Conservation (phyloP, 1,140 invertebrate genomes). For the Hypsibius dujardini region DNA sequence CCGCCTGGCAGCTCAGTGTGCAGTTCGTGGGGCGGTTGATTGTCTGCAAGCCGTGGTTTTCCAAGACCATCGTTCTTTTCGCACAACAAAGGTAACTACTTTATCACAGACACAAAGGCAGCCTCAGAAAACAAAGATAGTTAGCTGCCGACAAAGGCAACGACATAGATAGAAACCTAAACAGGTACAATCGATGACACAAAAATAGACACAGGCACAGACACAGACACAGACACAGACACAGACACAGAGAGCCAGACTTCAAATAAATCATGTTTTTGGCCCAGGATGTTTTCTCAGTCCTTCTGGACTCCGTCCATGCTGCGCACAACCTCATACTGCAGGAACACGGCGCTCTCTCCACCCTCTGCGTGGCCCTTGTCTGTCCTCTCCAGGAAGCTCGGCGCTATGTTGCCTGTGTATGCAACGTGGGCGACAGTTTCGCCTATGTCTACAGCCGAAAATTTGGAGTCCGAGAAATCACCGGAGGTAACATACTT, state of each 20-base stretch:
- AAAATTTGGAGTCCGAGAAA: conserved; percentile 50
- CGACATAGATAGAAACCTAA: too few relatives aligned
- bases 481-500: conserved; percentile 42
- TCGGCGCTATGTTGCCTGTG: conserved; percentile 57
- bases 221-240: too few relatives aligned
- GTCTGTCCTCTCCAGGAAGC: conserved; percentile 44
- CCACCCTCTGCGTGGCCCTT: conserved; percentile 61
- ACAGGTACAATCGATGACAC: too few relatives aligned
- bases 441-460: conserved; percentile 69
- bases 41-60: conserved; percentile 58
- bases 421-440: conserved; percentile 76
- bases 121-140: too few relatives aligned
- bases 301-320: conserved; percentile 61
- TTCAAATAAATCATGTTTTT: too few relatives aligned
- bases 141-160: too few relatives aligned
- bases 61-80: conserved; percentile 28
- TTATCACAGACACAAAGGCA: too few relatives aligned
- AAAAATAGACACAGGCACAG: too few relatives aligned
- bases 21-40: conserved; percentile 66
- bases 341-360: conserved; percentile 64
- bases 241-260: too few relatives aligned
- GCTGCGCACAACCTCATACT: conserved; percentile 69
- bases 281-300: conserved; percentile 54
- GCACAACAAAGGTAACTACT: conserved; percentile 33
- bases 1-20: conserved; percentile 64